These are phyloP conservation scores for Cynopterus brachyotis DNA, from an alignment of 2,113 vertebrate genomes.

Conservation along the genomic window DNA sequence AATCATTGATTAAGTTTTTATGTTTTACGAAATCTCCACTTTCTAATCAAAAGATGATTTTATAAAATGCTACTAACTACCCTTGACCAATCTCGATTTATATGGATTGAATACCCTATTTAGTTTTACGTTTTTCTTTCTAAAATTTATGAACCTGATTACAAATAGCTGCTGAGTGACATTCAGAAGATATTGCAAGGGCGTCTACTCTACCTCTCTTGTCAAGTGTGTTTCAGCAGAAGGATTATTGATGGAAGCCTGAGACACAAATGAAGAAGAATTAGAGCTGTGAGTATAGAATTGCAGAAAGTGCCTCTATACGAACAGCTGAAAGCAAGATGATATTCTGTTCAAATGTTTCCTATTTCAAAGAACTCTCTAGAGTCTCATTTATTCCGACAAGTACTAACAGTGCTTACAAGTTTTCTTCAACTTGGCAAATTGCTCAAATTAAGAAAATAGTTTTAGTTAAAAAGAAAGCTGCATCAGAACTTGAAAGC, in stretches of 20 bases:
- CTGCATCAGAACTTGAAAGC: constrained; percentile 30
- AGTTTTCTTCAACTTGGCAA: constrained; percentile 50
- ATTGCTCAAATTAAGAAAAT: constrained; percentile 76
- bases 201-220: constrained; percentile 41
- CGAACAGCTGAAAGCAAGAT: constrained; percentile 74
- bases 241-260: constrained; percentile 72
- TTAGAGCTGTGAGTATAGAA: constrained; percentile 70
- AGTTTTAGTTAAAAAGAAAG: constrained; percentile 62
- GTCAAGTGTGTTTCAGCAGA: constrained; percentile 67
- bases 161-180: constrained; percentile 66
- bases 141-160: constrained; percentile 45
- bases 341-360: constrained; percentile 76
- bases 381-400: constrained; percentile 68
- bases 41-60: constrained; percentile 59
- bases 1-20: constrained; percentile 19
- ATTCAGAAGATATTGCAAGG: constrained; percentile 71
- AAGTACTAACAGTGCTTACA: constrained; percentile 63
- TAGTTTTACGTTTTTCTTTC: constrained; percentile 60
- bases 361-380: constrained; percentile 74
- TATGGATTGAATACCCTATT: constrained; percentile 27
- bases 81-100: constrained; percentile 19
- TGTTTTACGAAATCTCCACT: constrained; percentile 31
- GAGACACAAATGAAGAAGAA: constrained; percentile 73
- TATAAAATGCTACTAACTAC: constrained; percentile 36
- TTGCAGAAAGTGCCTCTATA: constrained; percentile 69